Evolutionary conservation across 2,888 invertebrate genomes (phyloP), one percentile per base, ranked within the genome.

Genomic region (Cosmopolites sordidus): DNA sequence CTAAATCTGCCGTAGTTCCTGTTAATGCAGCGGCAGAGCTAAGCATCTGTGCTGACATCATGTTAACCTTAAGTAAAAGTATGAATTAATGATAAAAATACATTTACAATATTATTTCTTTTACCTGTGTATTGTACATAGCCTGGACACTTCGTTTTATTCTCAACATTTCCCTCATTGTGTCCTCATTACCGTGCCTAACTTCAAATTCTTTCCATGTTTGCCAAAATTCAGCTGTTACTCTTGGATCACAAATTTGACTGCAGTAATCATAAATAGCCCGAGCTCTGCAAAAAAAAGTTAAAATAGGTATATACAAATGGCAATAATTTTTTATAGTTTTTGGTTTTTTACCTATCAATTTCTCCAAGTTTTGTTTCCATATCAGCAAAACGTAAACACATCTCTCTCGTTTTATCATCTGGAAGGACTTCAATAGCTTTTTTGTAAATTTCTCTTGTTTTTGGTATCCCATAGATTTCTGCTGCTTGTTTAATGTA

Each of bases 171-270:
- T 99, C 98, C 41, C 97, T 81, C 84, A 99, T 94, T 0, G 99
- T 99, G 69, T 99, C 99, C 74, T 99, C 98, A 76, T 99, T 99
- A 12, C 99, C 99, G 75, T 99, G 98, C 43, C 92, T 84, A 14
- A 98, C 92, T 78, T 99, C 99, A 77, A 99, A 99, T 68, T 98
- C 96, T 73, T 97, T 96, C 99, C 99, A 99, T 1, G 92, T 91
- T 69, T 93, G 91, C 98, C 99, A 99, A 74, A 99, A 99, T 51
- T 91, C 88, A 0, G 84, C 83, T 2, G 94, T 92, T 6, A 96
- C 95, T 70, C 99, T 83, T 1, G 99, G 99, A 79, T 99, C 99
- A 75, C 97, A 98, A 75, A 98, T 93, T 79, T 99, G 98, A 65
- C 97, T 95, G 69, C 97, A 97, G 73, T 99, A 97, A 0, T 92